A percentile compares a stretch with the other conserved stretches of the same genome.
phyloP scores from a whole-genome alignment of 2,113 vertebrate genomes.

The Gorilla gorilla region DNA sequence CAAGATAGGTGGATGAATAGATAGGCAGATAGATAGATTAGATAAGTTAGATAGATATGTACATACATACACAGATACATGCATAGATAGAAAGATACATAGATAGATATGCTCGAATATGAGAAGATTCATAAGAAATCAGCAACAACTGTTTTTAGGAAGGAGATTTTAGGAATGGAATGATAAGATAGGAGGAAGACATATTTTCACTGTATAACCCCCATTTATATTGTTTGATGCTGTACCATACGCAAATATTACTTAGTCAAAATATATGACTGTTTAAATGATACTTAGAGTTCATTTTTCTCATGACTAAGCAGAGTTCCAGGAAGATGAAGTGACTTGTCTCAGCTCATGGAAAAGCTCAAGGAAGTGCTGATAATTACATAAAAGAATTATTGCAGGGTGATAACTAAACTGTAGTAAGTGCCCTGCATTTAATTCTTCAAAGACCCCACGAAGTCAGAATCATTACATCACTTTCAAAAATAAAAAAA shows the following conservation, averaged over 20 bases:
- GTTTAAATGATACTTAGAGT: background rate
- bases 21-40: background rate
- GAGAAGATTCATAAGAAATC: background rate
- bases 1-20: background rate
- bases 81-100: background rate
- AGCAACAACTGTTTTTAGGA: background rate
- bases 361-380: background rate
- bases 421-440: background rate
- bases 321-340: background rate
- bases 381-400: background rate
- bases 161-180: background rate
- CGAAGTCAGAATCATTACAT: background rate
- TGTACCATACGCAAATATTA: background rate
- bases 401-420: background rate
- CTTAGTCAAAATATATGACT: background rate
- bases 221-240: background rate
- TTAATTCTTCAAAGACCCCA: background rate
- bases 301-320: background rate
- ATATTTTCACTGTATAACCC: background rate
- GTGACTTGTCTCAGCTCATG: background rate
- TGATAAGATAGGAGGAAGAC: background rate
- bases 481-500: background rate
- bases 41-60: background rate
- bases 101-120: background rate
- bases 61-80: background rate